phyloP scores from a whole-genome alignment of 1,140 invertebrate species.

The Lasioglossum albipes region DNA sequence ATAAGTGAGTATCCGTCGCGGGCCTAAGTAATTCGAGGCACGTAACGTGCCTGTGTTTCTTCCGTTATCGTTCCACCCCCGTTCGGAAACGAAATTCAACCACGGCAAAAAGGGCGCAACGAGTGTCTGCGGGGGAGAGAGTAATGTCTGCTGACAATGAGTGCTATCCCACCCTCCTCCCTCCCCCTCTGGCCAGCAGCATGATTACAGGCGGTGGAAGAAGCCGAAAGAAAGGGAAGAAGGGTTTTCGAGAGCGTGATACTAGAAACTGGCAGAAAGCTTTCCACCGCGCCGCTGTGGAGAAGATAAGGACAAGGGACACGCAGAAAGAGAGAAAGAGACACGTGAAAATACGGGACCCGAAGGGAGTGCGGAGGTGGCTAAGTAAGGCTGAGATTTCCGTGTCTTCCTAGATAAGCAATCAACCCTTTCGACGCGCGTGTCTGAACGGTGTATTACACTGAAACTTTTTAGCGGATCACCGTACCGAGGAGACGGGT shows the following conservation, averaged over 20 bases:
- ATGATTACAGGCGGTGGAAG: background rate
- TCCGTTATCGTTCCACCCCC: conserved; percentile 26
- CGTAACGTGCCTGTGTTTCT: conserved; percentile 16
- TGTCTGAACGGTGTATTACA: background rate
- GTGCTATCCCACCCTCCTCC: conserved; percentile 7
- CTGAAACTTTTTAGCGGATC: background rate
- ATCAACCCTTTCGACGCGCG: conserved; percentile 16
- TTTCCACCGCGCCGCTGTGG: background rate
- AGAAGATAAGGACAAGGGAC: conserved; percentile 21
- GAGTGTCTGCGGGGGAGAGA: conserved; percentile 43
- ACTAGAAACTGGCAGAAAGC: conserved; percentile 31
- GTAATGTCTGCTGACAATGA: conserved; percentile 55
- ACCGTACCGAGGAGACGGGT: background rate
- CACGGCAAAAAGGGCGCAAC: conserved; percentile 40
- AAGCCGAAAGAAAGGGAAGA: background rate
- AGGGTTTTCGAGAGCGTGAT: conserved; percentile 15
- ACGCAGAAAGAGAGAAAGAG: too few species aligned
- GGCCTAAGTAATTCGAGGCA: conserved; percentile 25
- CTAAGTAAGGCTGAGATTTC: background rate
- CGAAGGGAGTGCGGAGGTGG: too few species aligned
- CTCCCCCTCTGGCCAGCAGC: conserved; percentile 22
- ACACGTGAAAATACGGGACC: background rate
- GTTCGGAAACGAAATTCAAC: conserved; percentile 28
- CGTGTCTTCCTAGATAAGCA: conserved; percentile 18
- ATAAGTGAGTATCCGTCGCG: background rate